Percentiles rank a stretch among this genome's conserved stretches.
Conservation (phyloP, 1,140 invertebrate genomes). For the Drosophila punjabiensis region DNA sequence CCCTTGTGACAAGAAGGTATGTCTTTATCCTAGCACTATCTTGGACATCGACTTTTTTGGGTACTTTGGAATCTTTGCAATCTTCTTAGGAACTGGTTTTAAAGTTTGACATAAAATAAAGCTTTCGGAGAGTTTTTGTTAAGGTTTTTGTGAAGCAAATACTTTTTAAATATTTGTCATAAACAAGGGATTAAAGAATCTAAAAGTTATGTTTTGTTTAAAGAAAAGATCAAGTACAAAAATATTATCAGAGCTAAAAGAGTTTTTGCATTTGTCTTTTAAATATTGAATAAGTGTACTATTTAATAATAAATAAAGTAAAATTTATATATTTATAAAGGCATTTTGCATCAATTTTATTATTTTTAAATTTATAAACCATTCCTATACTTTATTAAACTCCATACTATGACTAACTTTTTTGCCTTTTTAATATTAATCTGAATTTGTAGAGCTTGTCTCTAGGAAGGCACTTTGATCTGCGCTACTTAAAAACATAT, state of each 20-base stretch:
- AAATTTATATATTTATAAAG: not conserved
- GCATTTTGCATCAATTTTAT: not conserved
- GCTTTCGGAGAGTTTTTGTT: not conserved
- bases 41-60: not conserved
- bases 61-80: not conserved
- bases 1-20: not conserved
- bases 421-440: not conserved
- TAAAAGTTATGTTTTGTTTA: not conserved
- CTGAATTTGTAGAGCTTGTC: not conserved
- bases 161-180: not conserved
- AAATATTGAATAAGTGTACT: too few relatives aligned
- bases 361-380: not conserved
- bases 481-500: not conserved
- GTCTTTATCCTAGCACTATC: conserved; percentile 1
- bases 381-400: not conserved
- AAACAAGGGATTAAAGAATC: not conserved
- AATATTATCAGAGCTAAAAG: not conserved
- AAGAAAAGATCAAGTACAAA: not conserved
- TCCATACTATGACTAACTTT: not conserved
- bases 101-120: not conserved
- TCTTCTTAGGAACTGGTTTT: conserved; percentile 10
- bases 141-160: not conserved
- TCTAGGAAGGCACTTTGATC: not conserved
- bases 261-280: too few relatives aligned
- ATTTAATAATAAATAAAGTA: not conserved